phyloP scores from a whole-genome alignment of 2,797 vertebrate genomes.

The Gymnodraco acuticeps region DNA sequence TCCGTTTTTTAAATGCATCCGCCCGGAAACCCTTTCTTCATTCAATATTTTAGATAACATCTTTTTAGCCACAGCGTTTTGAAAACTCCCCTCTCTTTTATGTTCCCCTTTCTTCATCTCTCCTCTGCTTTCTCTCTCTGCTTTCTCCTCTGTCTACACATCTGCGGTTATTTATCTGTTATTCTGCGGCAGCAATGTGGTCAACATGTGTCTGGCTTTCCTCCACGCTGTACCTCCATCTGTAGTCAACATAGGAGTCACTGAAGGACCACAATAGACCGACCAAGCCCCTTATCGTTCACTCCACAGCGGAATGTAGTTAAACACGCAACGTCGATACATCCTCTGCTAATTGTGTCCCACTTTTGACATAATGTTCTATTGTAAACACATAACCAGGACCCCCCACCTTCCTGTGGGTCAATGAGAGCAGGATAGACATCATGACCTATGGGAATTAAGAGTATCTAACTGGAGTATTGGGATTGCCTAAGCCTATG shows the following conservation, averaged over 20 bases:
- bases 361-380: constrained; percentile 48
- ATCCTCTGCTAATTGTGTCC: constrained; percentile 37
- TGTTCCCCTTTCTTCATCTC: constrained; percentile 39
- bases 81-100: constrained; percentile 59
- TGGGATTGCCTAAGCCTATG: constrained; percentile 63
- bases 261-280: constrained; percentile 47
- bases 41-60: constrained; percentile 71
- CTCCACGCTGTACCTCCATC: constrained; percentile 69
- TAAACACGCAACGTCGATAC: constrained; percentile 2
- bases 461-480: constrained; percentile 53
- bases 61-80: constrained; percentile 41
- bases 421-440: constrained; percentile 46
- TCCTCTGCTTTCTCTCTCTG: constrained; percentile 42
- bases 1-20: constrained; percentile 37
- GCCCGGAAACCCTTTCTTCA: constrained; percentile 48
- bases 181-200: constrained; percentile 78
- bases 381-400: constrained; percentile 15
- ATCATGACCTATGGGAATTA: constrained; percentile 53
- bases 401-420: constrained; percentile 4
- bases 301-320: constrained; percentile 13
- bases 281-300: constrained; percentile 38
- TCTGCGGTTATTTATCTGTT: constrained; percentile 84
- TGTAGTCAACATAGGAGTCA: constrained; percentile 67
- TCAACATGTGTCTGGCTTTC: constrained; percentile 82
- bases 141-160: constrained; percentile 71